Base-by-base conservation (phyloP, 2,888 invertebrate genomes). In the Pyrochroa serraticornis region DNA sequence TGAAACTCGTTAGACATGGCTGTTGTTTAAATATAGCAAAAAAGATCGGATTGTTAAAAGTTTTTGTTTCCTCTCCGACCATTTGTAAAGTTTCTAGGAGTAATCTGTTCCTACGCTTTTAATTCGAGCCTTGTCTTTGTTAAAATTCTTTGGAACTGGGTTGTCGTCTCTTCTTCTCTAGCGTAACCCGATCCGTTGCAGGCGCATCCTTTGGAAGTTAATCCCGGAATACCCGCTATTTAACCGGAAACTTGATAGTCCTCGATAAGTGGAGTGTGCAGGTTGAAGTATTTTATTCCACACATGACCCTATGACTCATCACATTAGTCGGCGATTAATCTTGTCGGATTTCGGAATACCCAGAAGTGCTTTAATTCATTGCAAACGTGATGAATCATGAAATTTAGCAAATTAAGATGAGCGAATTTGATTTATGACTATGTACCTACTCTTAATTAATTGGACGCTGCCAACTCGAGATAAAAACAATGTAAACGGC, bases 371-470 rank as follows among this genome's bases (percentile, higher is more conserved):
- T 64, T 55, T 63, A 64, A 68, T 68, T 65, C 61, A 66, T 67
- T 63, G 60, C 50, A 63, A 66, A 66, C 62, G 64, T 66, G 70
- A 66, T 66, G 68, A 64, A 65, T 68, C 68, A 67, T 68, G 65
- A 66, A 65, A 63, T 66, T 65, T 60, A 49, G 52, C 52, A 57
- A 66, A 68, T 68, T 61, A 63, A 67, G 59, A 67, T 63, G 59
- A 60, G 52, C 58, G 58, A 58, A 63, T 65, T 64, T 65, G 65
- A 66, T 68, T 63, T 64, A 68, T 68, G 53, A 60, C 60, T 46
- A 52, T 52, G 58, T 48, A 47, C 58, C 43, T 58, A 12, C 22
- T 8, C 12, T 52, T 58, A 58, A 58, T 58, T 58, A 52, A 58
- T 58, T 58, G 52, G 48, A 48, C 34, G 58, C 53, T 58, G 58